phyloP scores from a whole-genome alignment of 2,888 invertebrate species.

The Plusia festucae region DNA sequence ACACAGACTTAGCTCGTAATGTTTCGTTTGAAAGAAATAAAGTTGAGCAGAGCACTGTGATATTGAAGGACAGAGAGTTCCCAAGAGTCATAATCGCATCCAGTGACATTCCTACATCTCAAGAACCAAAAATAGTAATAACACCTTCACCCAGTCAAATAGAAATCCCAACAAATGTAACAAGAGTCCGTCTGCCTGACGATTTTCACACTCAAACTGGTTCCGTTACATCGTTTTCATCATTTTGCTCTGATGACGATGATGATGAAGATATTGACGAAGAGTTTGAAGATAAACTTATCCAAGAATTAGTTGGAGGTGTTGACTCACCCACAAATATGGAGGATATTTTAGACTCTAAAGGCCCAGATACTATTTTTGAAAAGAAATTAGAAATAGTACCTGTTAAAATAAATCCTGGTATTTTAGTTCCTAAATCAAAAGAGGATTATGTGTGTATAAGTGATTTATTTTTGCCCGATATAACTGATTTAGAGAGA shows the following conservation, averaged over 20 bases:
- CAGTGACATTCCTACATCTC: slow-evolving; percentile 81
- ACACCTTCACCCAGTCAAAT: slow-evolving; percentile 86
- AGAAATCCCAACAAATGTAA: slow-evolving; percentile 78
- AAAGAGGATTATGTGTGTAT: slow-evolving; percentile 81
- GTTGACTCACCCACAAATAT: slow-evolving; percentile 81
- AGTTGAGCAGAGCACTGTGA: slow-evolving; percentile 53
- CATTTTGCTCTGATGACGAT: slow-evolving; percentile 80
- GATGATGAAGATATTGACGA: slow-evolving; percentile 75
- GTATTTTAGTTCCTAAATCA: slow-evolving; percentile 68
- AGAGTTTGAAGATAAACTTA: slow-evolving; percentile 81
- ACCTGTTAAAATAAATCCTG: slow-evolving; percentile 80
- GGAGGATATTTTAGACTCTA: slow-evolving; percentile 78
- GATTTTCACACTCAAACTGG: slow-evolving; percentile 81
- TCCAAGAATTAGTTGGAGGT: slow-evolving; percentile 84
- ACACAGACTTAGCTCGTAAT: slow-evolving; percentile 55
- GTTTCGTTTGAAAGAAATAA: slow-evolving; percentile 69
- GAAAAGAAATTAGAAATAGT: slow-evolving; percentile 84
- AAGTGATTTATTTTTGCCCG: slow-evolving; percentile 80
- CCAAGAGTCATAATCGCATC: slow-evolving; percentile 88
- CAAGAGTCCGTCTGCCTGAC: slow-evolving; percentile 86
- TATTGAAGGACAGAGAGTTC: slow-evolving; percentile 72
- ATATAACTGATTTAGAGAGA: slow-evolving; percentile 73
- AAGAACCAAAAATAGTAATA: slow-evolving; percentile 90
- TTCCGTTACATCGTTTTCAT: slow-evolving; percentile 79
- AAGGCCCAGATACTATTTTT: slow-evolving; percentile 81